Evolutionary conservation across 2,797 vertebrate genomes (phyloP).

Genomic region (Miichthys miiuy): DNA sequence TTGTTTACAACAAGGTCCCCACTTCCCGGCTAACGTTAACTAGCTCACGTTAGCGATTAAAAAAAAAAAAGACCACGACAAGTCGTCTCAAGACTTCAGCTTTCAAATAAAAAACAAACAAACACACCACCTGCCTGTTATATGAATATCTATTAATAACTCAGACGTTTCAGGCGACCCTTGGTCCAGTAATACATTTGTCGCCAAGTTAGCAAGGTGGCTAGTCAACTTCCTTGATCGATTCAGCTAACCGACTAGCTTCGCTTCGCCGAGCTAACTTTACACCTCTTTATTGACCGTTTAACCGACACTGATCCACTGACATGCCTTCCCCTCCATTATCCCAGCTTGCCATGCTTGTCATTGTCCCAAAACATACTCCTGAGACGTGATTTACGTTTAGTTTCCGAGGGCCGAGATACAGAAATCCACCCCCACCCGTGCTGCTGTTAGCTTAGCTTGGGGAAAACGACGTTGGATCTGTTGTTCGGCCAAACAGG

Average conservation of each 20-base stretch:
- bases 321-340: constrained; percentile 40
- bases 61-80: background rate
- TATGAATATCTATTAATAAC: constrained; percentile 17
- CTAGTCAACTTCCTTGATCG: constrained; percentile 77
- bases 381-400: constrained; percentile 36
- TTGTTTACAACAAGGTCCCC: constrained; percentile 78
- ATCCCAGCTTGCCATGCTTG: constrained; percentile 22
- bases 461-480: constrained; percentile 48
- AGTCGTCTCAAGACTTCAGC: background rate
- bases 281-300: constrained; percentile 38
- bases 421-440: constrained; percentile 77
- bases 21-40: constrained; percentile 46
- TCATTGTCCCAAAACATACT: constrained; percentile 54
- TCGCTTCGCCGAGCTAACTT: constrained; percentile 38
- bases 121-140: background rate
- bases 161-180: constrained; percentile 36
- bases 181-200: constrained; percentile 60
- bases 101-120: background rate
- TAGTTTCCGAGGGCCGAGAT: constrained; percentile 53
- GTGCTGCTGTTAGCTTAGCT: constrained; percentile 73
- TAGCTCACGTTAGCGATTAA: constrained; percentile 3
- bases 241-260: constrained; percentile 66
- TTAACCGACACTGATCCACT: constrained; percentile 32
- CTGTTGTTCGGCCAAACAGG: constrained; percentile 4
- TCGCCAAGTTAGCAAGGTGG: constrained; percentile 54